A percentile compares a stretch with the other conserved stretches of the same genome.
phyloP scores from a whole-genome alignment of 2,797 vertebrate genomes.

The Atherinosoma microstoma region DNA sequence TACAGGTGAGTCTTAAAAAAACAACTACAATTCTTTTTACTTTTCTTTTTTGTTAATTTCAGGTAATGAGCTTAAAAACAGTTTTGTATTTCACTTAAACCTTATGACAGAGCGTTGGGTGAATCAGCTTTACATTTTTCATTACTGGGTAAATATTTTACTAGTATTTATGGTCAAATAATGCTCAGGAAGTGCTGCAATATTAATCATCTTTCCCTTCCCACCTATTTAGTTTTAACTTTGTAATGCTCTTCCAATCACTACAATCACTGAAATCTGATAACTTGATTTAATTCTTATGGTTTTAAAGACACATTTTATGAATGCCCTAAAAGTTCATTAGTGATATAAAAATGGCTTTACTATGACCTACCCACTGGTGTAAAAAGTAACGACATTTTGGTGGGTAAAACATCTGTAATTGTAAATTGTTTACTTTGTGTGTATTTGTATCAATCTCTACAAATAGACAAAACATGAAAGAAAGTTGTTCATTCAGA shows the following conservation, averaged over 20 bases:
- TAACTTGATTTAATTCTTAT: background rate
- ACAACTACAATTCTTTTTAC: background rate
- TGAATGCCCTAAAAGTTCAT: background rate
- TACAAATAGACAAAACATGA: background rate
- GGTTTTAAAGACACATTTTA: background rate
- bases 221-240: background rate
- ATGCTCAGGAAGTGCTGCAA: background rate
- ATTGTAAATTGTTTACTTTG: background rate
- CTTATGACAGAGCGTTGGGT: background rate
- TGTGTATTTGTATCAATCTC: background rate
- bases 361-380: background rate
- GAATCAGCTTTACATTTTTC: background rate
- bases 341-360: background rate
- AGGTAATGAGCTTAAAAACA: background rate
- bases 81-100: background rate
- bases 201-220: background rate
- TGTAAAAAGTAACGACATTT: background rate
- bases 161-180: background rate
- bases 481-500: background rate
- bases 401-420: background rate
- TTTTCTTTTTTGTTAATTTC: background rate
- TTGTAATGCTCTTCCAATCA: background rate
- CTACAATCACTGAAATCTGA: background rate
- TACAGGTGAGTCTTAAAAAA: slow-evolving; percentile 81
- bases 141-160: background rate